phyloP scores from a whole-genome alignment of 2,797 vertebrate species.

The Neosalanx taihuensis region DNA sequence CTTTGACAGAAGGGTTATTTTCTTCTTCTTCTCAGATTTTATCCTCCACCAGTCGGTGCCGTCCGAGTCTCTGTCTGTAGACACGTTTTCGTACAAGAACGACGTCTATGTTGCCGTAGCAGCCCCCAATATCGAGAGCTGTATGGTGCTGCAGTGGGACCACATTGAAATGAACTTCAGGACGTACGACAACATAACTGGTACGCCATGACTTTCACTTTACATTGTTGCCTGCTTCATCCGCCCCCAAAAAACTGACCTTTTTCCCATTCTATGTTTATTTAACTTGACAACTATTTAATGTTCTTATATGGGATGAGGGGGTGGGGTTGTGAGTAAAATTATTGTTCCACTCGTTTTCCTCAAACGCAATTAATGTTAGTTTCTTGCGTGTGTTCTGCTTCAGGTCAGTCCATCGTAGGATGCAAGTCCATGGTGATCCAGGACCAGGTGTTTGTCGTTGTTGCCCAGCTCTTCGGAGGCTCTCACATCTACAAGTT shows the following conservation, averaged over 20 bases:
- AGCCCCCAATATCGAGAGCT: constrained; percentile 92
- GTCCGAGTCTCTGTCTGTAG: constrained; percentile 91
- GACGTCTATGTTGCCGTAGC: constrained; percentile 96
- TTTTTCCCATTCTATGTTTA: not conserved
- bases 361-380: not conserved
- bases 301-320: too few species aligned
- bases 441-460: constrained; percentile 91
- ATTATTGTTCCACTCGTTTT: not conserved
- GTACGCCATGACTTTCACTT: constrained; percentile 55
- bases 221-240: too few species aligned
- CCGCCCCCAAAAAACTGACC: too few species aligned
- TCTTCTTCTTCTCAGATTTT: constrained; percentile 79
- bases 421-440: constrained; percentile 95
- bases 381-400: constrained; percentile 13
- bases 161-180: constrained; percentile 99
- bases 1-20: not conserved
- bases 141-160: constrained; percentile 97
- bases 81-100: constrained; percentile 93
- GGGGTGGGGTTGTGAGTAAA: too few species aligned
- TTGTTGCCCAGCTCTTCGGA: constrained; percentile 96
- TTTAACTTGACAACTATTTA: not conserved
- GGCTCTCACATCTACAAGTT: constrained; percentile 98
- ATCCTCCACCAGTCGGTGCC: constrained; percentile 88
- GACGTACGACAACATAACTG: constrained; percentile 98
- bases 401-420: constrained; percentile 93